Conservation (phyloP, 23 tunicate species). For the Styela clava region DNA sequence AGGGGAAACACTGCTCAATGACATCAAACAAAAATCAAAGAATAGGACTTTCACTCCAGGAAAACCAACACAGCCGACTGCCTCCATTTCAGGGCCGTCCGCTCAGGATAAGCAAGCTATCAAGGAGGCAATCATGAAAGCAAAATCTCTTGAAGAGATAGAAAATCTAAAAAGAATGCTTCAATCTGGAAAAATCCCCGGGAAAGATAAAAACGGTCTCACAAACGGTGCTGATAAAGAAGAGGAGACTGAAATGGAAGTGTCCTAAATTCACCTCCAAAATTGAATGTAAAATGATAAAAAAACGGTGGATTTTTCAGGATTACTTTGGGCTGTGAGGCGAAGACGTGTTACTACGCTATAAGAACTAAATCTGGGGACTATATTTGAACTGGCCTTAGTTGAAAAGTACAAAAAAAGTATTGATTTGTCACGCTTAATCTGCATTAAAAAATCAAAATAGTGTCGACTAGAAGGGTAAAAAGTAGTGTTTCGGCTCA, state of each 20-base stretch:
- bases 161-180: conserved; percentile 68
- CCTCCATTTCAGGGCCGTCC: conserved; percentile 24
- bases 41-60: conserved; percentile 69
- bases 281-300: not conserved
- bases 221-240: conserved; percentile 3
- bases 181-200: conserved; percentile 90
- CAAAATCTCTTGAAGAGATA: conserved; percentile 80
- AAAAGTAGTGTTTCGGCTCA: too few relatives aligned
- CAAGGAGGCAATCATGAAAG: conserved; percentile 89
- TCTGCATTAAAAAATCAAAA: too few relatives aligned
- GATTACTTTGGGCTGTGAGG: not conserved
- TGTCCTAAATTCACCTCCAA: not conserved
- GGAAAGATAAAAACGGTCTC: conserved; percentile 22
- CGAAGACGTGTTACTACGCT: not conserved
- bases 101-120: conserved; percentile 78
- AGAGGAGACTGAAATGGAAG: conserved; percentile 17
- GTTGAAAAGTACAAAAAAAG: too few relatives aligned
- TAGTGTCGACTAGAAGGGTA: too few relatives aligned
- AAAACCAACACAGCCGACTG: conserved; percentile 38
- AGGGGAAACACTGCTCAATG: conserved; percentile 68
- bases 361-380: not conserved
- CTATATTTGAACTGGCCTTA: not conserved
- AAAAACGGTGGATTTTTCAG: not conserved
- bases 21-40: conserved; percentile 60
- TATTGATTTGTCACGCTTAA: too few relatives aligned